Evolutionary conservation across 2,113 vertebrate genomes (phyloP), one percentile per base, ranked within the genome.

Genomic region (Tragulus kanchil): DNA sequence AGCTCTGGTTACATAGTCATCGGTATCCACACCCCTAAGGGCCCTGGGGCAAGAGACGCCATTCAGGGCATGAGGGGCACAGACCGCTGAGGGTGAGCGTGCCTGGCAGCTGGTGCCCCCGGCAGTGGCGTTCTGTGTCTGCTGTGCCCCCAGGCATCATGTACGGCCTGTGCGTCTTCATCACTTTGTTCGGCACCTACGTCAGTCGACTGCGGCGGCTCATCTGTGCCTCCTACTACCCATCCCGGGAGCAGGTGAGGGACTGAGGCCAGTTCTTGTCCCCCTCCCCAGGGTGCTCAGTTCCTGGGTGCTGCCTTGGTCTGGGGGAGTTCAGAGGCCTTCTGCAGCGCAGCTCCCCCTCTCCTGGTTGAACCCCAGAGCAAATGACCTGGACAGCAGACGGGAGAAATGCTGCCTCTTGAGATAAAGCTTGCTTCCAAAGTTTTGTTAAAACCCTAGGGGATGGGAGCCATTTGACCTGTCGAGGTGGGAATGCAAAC

Each of bases 221-320:
- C 7, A 94, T 99, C 61, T 99, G 99, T 5, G 98, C 99, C 0
- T 94, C 85, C 1, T 99, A 98, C 96, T 98, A 99, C 42, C 99
- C 99, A 0, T 61, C 97, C 73, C 98, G 99, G 3, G 99, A 99
- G 96, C 97, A 97, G 98, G 99, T 99, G 97, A 98, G 98, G 48
- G 0, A 1, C 50, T 21, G 0, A 3, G 0, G 0, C n/a, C 25
- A 5, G 23, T 1, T 78, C 42, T 54, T 3, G 15, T 0, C 14
- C 25, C 58, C 8, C 0, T 1, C 12, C 42, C 8, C 6, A 5
- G 56, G 59, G 23, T 8, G 45, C 78, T n/a, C 26, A 93, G 48
- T 82, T 42, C 6, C 5, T 10, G 45, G n/a, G 36, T 56, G 2
- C 64, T 90, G 25, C 11, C 65, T 86, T 15, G 48, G 50, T 50